Evolutionary conservation across 1,140 invertebrate species (phyloP), one percentile per base, ranked within the genome.

Genomic region (Chionoecetes opilio): DNA sequence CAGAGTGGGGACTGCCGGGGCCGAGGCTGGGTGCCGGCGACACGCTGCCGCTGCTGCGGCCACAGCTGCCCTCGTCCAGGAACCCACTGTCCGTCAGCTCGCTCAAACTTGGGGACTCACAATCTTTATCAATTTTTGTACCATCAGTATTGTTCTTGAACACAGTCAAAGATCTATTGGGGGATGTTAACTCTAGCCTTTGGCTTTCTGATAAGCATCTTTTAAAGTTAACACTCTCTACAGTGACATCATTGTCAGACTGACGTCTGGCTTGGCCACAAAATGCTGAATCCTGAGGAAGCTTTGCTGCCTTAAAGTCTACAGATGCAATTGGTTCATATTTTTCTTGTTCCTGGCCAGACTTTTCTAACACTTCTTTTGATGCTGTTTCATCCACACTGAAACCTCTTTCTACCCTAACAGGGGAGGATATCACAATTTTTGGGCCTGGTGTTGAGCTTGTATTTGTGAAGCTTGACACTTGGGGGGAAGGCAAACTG

Each of bases 401-500:
- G 84, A 96, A 96, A 1, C 96, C 96, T 88, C 96, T 87, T 63
- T 95, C 96, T 91, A 95, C 93, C 92, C 95, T 96, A 93, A 94
- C 91, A 87, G 96, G 96, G 29, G 96, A 96, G 38, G 96, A 96
- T 41, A 96, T 95, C 26, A 96, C 95, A 87, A 96, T 96, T 53
- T 95, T 96, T 29, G 96, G 96, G 38, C 94, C 93, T n/a, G 92
- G 89, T n/a, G 82, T 89, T 38, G 87, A 11, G 92, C 2, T 75
- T 35, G 82, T 63, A 91, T 46, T 84, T 26, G 84, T 87, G 90
- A 34, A 75, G 31, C 35, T 46, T 35, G 91, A 11, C 11, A 37
- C 37, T 29, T 93, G 93, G 26, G 31, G 26, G 21, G 89, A 35
- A 88, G 95, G 93, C 84, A 96, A 75, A 63, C 93, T 94, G 35